Base-by-base conservation (phyloP, 30 jellyfish, hydroid and myxozoan genomes). In the Aurelia aurita complex sp. Pacific region DNA sequence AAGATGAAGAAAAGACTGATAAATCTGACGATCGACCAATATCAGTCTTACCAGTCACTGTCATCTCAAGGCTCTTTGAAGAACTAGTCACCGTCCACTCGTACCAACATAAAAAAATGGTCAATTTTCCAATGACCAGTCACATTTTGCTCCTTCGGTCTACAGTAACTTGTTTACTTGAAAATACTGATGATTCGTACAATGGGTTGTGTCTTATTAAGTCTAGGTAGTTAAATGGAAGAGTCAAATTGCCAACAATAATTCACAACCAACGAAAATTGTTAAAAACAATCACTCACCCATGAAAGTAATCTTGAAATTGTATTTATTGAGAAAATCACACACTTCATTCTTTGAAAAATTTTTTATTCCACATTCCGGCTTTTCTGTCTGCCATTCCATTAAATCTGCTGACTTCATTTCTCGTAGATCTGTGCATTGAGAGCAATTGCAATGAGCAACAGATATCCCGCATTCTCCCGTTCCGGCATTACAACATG, bases 401-500 rank as follows among this genome's bases (percentile, higher is more conserved):
- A 67, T 82, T 3, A 94, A 88, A 53, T 94, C 98, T 0, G 98
- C 96, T 0, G 98, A 76, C 40, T 52, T 82, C 79, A 80, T 65
- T 23, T 71, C 83, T 43, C 98, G 63, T 15, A 84, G 83, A 70
- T 94, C 97, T 4, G 97, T 88, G 85, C 98, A 94, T 10, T 78
- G 76, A 40, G 63, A 73, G 66, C 98, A 94, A 29, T 82, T 64
- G 70, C 98, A 94, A 74, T 75, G 73, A 0, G 74, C 73, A 15
- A 23, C 85, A 10, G 97, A 81, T 2, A 2, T 60, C n/a, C 97
- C 98, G 67, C 98, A 94, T 17, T 51, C 34, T 10, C 98, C 97
- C 3, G 85, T 77, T 32, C 62, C 62, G 9, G 80, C 79, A 64
- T 94, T 85, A 87, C 98, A 94, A 85, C 98, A 94, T 10, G 98